Evolutionary conservation across 2,113 vertebrate species (phyloP).

Genomic region (Psammodynastes pulverulentus): DNA sequence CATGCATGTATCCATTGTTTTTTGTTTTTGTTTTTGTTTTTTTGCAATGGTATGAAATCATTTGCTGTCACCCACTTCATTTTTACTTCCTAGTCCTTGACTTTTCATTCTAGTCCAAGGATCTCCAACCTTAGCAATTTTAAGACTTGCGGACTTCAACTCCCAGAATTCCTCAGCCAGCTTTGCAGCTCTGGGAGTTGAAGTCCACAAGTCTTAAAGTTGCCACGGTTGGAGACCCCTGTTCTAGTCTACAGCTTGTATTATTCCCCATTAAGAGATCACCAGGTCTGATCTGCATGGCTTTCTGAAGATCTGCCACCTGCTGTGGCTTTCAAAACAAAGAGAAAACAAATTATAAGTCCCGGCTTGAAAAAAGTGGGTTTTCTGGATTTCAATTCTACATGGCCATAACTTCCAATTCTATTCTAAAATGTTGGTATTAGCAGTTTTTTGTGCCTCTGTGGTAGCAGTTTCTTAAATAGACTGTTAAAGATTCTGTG

Average conservation of each 20-base stretch:
- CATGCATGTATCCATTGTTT: neutral
- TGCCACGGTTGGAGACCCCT: no score
- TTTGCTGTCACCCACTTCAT: neutral
- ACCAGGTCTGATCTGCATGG: neutral
- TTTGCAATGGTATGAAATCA: neutral
- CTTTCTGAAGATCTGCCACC: neutral
- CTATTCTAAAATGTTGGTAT: constrained; percentile 41
- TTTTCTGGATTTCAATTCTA: constrained; percentile 44
- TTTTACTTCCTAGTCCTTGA: neutral
- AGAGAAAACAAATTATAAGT: neutral
- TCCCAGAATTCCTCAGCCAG: no score
- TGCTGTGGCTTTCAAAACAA: neutral
- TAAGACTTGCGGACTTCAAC: no score
- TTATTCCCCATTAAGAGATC: neutral
- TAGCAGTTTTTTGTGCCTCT: neutral
- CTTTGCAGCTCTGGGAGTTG: no score
- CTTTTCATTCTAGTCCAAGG: neutral
- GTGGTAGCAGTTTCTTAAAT: neutral
- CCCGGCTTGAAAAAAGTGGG: neutral
- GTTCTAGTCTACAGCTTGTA: neutral
- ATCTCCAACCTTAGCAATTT: no score
- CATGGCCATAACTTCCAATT: constrained; percentile 35
- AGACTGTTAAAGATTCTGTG: neutral
- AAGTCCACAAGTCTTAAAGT: no score
- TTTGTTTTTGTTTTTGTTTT: no score